Evolutionary conservation across 1,140 invertebrate genomes (phyloP), one percentile per base, ranked within the genome.

Genomic region (Drosophila santomea): DNA sequence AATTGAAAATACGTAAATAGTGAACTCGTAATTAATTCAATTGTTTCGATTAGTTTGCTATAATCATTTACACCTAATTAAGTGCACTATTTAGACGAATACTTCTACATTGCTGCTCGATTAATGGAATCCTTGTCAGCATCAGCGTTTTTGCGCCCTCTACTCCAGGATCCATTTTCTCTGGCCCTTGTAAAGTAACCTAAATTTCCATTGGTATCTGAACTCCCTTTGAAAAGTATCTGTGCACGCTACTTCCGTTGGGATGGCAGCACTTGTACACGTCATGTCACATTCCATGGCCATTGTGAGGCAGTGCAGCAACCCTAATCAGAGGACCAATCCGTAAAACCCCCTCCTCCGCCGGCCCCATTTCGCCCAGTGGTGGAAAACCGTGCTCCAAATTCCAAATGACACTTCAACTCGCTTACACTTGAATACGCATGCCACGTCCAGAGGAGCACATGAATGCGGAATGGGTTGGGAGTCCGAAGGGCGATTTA

Each of bases 371-470:
- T 32, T 2, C 32, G 32, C 32, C 45, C 6, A 23, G 38, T 56
- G 35, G 41, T 35, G 61, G 62, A 48, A 44, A 47, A 58, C 23
- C 52, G 57, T 83, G 83, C 84, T 88, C 83, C 76, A 79, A 88
- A 86, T 86, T 83, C 73, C 63, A 56, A 88, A 88, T 88, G 83
- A 83, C 84, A 88, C 83, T 88, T 89, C 79, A 88, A 69, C 75
- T 89, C 67, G 75, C 83, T 88, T 79, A 78, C 83, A 82, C 79
- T 82, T 79, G 74, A 86, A 86, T 86, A 86, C 82, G 82, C 82
- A 81, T 82, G 83, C 79, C 71, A 86, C 71, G 82, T 82, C 83
- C 82, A 85, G 72, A 55, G 68, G 39, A 61, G 81, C 78, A 78
- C 64, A 81, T 78, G 78, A 78, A 86, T 85, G 78, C 64, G 41